phyloP scores from a whole-genome alignment of 2,113 vertebrate genomes.

The Terrapene triunguis region DNA sequence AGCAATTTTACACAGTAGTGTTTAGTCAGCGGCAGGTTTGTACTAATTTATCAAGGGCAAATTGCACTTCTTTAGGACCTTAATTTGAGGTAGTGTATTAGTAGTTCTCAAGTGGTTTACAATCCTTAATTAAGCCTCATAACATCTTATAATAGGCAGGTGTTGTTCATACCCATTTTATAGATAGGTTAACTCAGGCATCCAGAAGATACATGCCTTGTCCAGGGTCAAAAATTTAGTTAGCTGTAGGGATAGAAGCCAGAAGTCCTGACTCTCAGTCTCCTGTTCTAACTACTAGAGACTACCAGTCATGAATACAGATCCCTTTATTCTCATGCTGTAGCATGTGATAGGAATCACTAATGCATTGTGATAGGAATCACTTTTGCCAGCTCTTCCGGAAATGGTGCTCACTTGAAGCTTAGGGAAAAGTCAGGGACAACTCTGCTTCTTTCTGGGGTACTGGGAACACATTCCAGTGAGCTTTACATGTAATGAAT shows the following conservation, averaged over 20 bases:
- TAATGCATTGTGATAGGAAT: background rate
- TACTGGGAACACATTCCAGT: background rate
- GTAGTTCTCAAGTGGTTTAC: background rate
- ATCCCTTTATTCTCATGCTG: background rate
- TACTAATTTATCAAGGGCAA: background rate
- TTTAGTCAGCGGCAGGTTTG: background rate
- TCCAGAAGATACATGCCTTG: fast-evolving
- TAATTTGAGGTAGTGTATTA: background rate
- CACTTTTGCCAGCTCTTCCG: background rate
- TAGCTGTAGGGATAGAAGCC: fast-evolving
- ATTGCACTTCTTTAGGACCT: background rate
- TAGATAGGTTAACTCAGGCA: fast-evolving
- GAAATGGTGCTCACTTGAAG: background rate
- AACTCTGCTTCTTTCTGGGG: background rate
- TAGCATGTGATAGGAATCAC: background rate
- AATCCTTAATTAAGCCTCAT: fast-evolving
- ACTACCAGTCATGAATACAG: background rate
- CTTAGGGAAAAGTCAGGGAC: background rate
- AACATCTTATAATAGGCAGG: fast-evolving
- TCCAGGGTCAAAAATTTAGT: background rate
- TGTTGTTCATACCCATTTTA: background rate
- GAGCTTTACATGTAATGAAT: background rate
- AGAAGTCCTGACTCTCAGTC: background rate
- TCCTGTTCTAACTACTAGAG: background rate
- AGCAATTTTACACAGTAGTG: fast-evolving